Base-by-base conservation (phyloP, 2,888 invertebrate species). In the Eretmocerus hayati region DNA sequence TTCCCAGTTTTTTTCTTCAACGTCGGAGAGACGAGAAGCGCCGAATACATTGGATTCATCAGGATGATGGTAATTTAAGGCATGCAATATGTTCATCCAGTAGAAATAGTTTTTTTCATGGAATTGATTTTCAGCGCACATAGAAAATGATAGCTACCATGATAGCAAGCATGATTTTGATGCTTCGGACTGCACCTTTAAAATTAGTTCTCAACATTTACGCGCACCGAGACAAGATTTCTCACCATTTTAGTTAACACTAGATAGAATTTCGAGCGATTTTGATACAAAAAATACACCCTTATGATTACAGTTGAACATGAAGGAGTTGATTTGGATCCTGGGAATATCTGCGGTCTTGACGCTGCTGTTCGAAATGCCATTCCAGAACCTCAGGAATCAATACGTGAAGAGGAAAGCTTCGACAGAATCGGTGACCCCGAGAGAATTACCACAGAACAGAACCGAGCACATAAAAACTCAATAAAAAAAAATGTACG, bases 1-100 rank as follows among this genome's bases (percentile, higher is more conserved):
- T 84, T 84, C 59, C 84, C 84, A 4, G 77, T 84, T 46, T 84
- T 80, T 63, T 84, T 85, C 66, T 85, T 74, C 60, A 83, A 83
- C 59, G 81, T 84, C 26, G 84, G 84, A 3, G 74, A 74, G 44
- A 77, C 77, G 32, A 75, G 80, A 60, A 75, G 75, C 56, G 67
- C 79, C 1, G 77, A 79, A 52, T 73, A 79, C 53, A 83, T 79
- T 58, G 76, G 73, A 42, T 78, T 83, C 59, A 64, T 80, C 33
- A 72, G 73, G 49, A 72, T 77, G 63, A 71, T 79, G 69, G 83
- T 82, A 69, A 75, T 26, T 26, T 6, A 26, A n/a, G n/a, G n/a
- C n/a, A n/a, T n/a, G n/a, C n/a, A n/a, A n/a, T n/a, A n/a, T n/a
- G n/a, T n/a, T n/a, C n/a, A n/a, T n/a, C n/a, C n/a, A n/a, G n/a